These are phyloP conservation scores for Bacillus rossius DNA, from an alignment of 1,140 invertebrate species.

Conservation along the genomic window DNA sequence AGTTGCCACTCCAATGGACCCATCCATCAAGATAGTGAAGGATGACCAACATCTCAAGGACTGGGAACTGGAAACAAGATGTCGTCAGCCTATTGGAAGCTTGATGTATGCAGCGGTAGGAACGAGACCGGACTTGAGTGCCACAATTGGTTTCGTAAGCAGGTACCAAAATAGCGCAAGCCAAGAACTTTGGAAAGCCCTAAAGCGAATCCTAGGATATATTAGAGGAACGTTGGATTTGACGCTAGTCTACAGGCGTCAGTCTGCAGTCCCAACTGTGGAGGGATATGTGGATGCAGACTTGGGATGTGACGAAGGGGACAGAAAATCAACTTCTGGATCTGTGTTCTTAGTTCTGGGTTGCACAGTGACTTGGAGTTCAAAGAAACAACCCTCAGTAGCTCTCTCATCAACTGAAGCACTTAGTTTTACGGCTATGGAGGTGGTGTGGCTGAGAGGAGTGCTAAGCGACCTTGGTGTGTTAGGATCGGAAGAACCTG, in stretches of 20 bases:
- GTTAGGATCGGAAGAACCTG: not conserved
- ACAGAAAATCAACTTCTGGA: slow-evolving; percentile 20
- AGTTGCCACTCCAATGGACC: slow-evolving; percentile 32
- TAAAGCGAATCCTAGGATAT: no score
- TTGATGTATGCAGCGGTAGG: slow-evolving; percentile 19
- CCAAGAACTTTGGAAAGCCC: no score
- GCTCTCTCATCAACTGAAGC: slow-evolving; percentile 35
- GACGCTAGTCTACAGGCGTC: no score
- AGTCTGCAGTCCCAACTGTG: no score
- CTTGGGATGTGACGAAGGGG: no score
- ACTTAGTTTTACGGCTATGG: slow-evolving; percentile 17
- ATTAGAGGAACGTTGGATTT: no score
- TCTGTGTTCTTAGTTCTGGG: slow-evolving; percentile 14
- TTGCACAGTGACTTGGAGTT: slow-evolving; percentile 20
- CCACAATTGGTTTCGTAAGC: no score
- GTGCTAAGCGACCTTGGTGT: slow-evolving; percentile 19
- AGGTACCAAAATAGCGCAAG: no score
- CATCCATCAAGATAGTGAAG: not conserved
- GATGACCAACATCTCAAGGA: no score
- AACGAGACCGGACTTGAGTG: not conserved
- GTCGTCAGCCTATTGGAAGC: slow-evolving; percentile 11
- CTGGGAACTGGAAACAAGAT: no score
- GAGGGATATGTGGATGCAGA: no score
- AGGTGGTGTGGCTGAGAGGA: slow-evolving; percentile 28
- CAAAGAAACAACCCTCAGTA: slow-evolving; percentile 25